These are phyloP conservation scores for Drosophila trichaetosa DNA, from an alignment of 2,888 invertebrate genomes.

Conservation along the genomic window DNA sequence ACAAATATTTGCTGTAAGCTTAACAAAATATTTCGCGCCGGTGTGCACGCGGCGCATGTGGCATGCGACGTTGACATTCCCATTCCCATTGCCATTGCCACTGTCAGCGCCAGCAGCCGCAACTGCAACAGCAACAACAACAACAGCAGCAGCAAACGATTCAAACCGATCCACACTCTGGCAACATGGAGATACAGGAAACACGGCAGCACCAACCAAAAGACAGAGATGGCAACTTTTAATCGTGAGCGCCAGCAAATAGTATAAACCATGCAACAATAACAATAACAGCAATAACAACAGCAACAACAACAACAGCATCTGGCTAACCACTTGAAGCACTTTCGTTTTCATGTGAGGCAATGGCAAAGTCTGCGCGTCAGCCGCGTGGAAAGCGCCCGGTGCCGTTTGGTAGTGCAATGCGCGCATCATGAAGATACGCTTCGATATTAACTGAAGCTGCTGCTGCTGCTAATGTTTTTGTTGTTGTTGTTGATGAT, in stretches of 20 bases:
- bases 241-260: slow-evolving; percentile 62
- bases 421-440: slow-evolving; percentile 74
- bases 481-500: slow-evolving; percentile 21
- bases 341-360: slow-evolving; percentile 83
- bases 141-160: slow-evolving; percentile 34
- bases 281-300: slow-evolving; percentile 12
- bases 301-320: slow-evolving; percentile 44
- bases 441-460: slow-evolving; percentile 40
- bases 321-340: slow-evolving; percentile 75
- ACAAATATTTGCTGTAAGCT: slow-evolving; percentile 55
- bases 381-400: slow-evolving; percentile 74
- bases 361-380: slow-evolving; percentile 47
- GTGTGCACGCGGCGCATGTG: slow-evolving; percentile 56
- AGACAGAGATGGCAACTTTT: slow-evolving; percentile 50
- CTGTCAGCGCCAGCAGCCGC: slow-evolving; percentile 28
- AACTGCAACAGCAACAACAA: slow-evolving; percentile 34
- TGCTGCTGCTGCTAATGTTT: slow-evolving; percentile 17
- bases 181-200: slow-evolving; percentile 76
- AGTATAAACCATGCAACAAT: slow-evolving; percentile 39
- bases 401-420: slow-evolving; percentile 68
- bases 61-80: slow-evolving; percentile 62
- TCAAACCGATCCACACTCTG: slow-evolving; percentile 44
- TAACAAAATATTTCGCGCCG: slow-evolving; percentile 70
- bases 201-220: slow-evolving; percentile 46
- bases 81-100: slow-evolving; percentile 47